Evolutionary conservation across 2,113 vertebrate genomes (phyloP).

Genomic region (Bungarus multicinctus): DNA sequence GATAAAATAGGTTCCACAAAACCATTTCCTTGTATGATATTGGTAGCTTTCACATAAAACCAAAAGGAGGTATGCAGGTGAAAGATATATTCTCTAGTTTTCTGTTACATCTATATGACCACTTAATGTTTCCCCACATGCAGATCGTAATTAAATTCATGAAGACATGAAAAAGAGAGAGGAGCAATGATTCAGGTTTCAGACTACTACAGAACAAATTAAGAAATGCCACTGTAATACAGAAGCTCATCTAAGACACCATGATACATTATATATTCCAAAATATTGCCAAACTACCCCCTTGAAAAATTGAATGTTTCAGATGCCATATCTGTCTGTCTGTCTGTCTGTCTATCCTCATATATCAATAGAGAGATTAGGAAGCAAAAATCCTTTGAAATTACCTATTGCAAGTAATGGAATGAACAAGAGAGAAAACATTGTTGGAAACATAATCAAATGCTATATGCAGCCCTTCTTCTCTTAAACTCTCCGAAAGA

Average conservation of each 20-base stretch:
- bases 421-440: background rate
- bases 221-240: background rate
- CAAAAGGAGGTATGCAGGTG: background rate
- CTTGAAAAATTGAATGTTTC: background rate
- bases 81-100: background rate
- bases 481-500: background rate
- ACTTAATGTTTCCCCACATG: background rate
- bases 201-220: background rate
- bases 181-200: background rate
- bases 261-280: background rate
- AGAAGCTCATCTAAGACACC: background rate
- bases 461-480: background rate
- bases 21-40: background rate
- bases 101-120: background rate
- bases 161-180: background rate
- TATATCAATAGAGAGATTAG: background rate
- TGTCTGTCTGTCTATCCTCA: background rate
- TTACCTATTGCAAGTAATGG: background rate
- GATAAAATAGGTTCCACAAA: background rate
- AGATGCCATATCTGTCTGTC: background rate
- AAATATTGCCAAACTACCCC: background rate
- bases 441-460: background rate
- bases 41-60: background rate
- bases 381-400: background rate
- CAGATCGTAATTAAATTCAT: background rate